Percentiles rank a stretch among this genome's conserved stretches.
phyloP scores from a whole-genome alignment of 1,140 invertebrate genomes.

The Eupeodes corollae region DNA sequence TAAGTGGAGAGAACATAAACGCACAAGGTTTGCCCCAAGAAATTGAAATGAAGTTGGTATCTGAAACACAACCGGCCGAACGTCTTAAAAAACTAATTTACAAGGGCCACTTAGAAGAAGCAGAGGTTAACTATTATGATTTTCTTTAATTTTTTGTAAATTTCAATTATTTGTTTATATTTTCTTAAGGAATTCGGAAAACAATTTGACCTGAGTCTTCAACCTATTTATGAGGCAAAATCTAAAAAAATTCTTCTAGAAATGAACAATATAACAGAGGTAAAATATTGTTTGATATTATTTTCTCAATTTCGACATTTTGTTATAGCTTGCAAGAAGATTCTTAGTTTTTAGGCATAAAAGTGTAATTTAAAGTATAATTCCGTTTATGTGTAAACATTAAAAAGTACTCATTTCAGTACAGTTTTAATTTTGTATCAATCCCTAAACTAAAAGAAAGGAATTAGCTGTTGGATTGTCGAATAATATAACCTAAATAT shows the following conservation, averaged over 20 bases:
- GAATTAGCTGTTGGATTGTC: background rate
- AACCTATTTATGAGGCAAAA: slow-evolving; percentile 32
- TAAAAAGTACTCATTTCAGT: too few relatives aligned
- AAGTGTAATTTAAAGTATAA: too few relatives aligned
- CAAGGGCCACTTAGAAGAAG: slow-evolving; percentile 33
- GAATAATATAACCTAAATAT: too few relatives aligned
- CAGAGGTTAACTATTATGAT: slow-evolving; percentile 12
- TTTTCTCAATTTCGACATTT: too few relatives aligned
- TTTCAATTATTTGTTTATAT: background rate
- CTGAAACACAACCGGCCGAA: slow-evolving; percentile 33
- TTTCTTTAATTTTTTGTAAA: background rate
- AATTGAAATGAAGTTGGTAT: slow-evolving; percentile 31
- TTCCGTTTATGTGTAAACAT: too few relatives aligned
- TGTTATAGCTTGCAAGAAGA: too few relatives aligned
- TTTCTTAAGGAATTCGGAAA: slow-evolving; percentile 18
- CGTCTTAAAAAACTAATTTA: slow-evolving; percentile 31
- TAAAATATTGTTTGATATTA: background rate
- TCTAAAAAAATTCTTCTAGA: slow-evolving; percentile 27
- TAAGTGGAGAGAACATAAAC: slow-evolving; percentile 15
- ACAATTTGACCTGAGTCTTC: slow-evolving; percentile 31
- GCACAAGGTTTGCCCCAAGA: slow-evolving; percentile 11
- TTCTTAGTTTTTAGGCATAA: too few relatives aligned
- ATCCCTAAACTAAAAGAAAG: too few relatives aligned
- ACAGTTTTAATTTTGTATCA: too few relatives aligned
- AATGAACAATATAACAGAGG: slow-evolving; percentile 14